Evolutionary conservation across 2,888 invertebrate species (phyloP).

Genomic region (Zhengitettix transpicula): DNA sequence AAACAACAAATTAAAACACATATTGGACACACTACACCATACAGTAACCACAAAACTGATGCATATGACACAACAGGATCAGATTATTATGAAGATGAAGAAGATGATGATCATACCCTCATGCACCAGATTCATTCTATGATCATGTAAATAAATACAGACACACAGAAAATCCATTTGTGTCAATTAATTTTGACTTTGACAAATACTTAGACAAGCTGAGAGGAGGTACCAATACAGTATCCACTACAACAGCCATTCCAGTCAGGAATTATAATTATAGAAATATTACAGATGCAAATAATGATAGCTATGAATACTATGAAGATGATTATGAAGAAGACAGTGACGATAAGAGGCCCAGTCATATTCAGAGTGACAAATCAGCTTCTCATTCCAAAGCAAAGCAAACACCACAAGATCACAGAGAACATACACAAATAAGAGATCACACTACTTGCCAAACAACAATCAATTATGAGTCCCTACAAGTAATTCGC

Average conservation of each 20-base stretch:
- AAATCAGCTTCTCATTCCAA: not conserved
- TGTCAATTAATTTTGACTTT: constrained; percentile 42
- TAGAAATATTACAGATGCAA: not conserved
- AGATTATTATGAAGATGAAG: constrained; percentile 23
- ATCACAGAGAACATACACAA: no score
- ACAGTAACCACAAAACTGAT: not conserved
- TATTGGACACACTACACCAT: not conserved
- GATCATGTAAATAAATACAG: constrained; percentile 33
- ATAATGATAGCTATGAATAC: not conserved
- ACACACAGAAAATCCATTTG: constrained; percentile 40
- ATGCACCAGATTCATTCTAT: constrained; percentile 30
- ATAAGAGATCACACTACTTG: no score
- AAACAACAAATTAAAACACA: not conserved
- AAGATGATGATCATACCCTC: constrained; percentile 21
- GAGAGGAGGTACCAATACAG: not conserved
- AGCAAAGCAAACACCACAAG: not conserved
- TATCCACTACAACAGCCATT: not conserved
- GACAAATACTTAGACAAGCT: constrained; percentile 44
- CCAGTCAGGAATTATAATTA: no score
- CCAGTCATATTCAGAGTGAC: not conserved
- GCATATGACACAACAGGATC: constrained; percentile 11
- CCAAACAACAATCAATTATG: no score
- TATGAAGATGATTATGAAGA: not conserved
- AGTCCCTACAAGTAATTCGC: no score
- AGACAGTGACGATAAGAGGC: not conserved